Evolutionary conservation across 1,140 invertebrate genomes (phyloP).

Genomic region (Drosophila obscura): DNA sequence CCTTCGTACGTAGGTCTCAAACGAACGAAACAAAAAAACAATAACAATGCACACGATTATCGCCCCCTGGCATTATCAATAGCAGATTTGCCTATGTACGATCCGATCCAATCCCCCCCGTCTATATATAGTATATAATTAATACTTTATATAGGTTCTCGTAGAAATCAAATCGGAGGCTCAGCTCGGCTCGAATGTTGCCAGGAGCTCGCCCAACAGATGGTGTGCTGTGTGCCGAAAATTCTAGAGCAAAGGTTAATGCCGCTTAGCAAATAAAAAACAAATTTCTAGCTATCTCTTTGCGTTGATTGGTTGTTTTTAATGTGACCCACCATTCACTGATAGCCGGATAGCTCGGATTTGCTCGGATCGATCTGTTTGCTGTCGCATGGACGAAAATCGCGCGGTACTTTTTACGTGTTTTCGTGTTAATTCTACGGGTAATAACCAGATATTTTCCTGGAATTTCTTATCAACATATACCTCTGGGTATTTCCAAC

Average conservation of each 20-base stretch:
- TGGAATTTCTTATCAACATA: not conserved
- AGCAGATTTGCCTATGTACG: constrained; percentile 19
- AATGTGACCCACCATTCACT: not conserved
- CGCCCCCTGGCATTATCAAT: constrained; percentile 52
- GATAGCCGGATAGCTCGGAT: constrained; percentile 20
- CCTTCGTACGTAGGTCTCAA: constrained; percentile 22
- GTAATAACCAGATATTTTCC: not conserved
- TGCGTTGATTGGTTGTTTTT: not conserved
- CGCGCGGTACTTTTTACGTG: not conserved
- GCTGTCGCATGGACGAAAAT: constrained; percentile 31
- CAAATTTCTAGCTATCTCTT: constrained; percentile 36
- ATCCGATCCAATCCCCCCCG: not conserved
- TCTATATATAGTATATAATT: constrained; percentile 12
- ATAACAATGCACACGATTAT: constrained; percentile 46
- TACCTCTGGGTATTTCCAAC: constrained; percentile 1
- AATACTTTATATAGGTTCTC: constrained; percentile 1
- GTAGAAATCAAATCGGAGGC: not conserved
- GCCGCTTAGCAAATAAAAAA: constrained; percentile 41
- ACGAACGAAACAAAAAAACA: constrained; percentile 16
- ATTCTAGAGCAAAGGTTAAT: constrained; percentile 42
- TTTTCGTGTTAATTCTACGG: too few relatives aligned
- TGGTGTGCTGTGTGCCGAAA: constrained; percentile 16
- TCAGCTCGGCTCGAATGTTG: constrained; percentile 42
- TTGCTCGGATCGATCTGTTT: constrained; percentile 4
- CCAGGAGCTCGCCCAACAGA: constrained; percentile 50